Conservation (phyloP, 2,888 invertebrate species). For the Agonopterix subpropinquella region DNA sequence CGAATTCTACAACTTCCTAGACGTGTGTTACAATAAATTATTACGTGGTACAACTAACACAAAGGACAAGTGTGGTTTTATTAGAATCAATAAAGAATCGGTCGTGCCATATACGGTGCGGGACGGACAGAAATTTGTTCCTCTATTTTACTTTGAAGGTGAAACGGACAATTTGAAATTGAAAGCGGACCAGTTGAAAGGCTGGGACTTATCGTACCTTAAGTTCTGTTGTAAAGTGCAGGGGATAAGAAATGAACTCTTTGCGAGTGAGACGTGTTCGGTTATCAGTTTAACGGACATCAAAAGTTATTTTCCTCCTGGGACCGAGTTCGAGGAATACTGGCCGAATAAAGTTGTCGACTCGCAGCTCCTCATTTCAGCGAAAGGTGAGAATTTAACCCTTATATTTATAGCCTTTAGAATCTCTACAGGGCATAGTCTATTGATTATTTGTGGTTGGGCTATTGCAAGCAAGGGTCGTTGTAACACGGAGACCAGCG, state of each 20-base stretch:
- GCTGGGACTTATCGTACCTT: constrained; percentile 94
- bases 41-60: constrained; percentile 81
- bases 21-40: constrained; percentile 91
- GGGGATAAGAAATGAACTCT: constrained; percentile 92
- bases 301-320: constrained; percentile 92
- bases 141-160: constrained; percentile 90
- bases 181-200: constrained; percentile 90
- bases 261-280: constrained; percentile 92
- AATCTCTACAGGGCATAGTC: background rate
- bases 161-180: constrained; percentile 93
- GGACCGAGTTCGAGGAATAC: constrained; percentile 93
- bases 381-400: constrained; percentile 68
- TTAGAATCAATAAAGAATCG: constrained; percentile 93
- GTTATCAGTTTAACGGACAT: constrained; percentile 94
- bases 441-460: too few species aligned
- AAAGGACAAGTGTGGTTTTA: constrained; percentile 91
- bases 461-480: too few species aligned
- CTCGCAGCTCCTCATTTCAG: constrained; percentile 83
- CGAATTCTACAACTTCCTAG: constrained; percentile 93
- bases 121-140: constrained; percentile 90
- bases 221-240: constrained; percentile 97
- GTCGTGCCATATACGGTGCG: constrained; percentile 94
- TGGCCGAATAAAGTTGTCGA: constrained; percentile 94
- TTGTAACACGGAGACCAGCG: too few species aligned
- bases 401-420: background rate